Conservation (phyloP, 2,113 vertebrate genomes). For the Cisticola juncidis region DNA sequence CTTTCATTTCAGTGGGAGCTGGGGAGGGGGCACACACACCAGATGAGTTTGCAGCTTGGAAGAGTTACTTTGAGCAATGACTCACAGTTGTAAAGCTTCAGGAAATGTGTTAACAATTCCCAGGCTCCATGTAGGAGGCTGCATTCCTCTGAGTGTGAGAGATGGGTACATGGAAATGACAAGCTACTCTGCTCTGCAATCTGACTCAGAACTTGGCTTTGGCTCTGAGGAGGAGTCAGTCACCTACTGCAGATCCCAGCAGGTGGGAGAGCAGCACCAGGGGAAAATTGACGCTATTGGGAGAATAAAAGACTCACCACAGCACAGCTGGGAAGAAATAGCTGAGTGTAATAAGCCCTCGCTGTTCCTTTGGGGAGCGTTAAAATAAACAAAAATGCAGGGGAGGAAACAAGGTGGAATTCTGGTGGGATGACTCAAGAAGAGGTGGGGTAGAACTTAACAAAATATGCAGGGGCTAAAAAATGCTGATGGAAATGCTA, state of each 20-base stretch:
- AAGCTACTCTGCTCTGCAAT: neutral
- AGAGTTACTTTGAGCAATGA: constrained; percentile 43
- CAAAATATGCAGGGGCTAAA: neutral
- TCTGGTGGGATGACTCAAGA: neutral
- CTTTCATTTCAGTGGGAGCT: constrained; percentile 16
- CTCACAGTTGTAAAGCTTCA: constrained; percentile 39
- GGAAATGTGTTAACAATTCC: constrained; percentile 56
- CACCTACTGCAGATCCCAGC: constrained; percentile 42
- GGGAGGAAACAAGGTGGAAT: neutral
- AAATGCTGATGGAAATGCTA: neutral
- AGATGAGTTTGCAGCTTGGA: constrained; percentile 26
- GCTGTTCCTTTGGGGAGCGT: neutral
- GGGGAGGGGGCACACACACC: neutral
- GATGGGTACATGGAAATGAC: constrained; percentile 45
- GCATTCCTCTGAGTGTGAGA: constrained; percentile 27
- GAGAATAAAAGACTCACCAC: neutral
- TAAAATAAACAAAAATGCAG: constrained; percentile 14
- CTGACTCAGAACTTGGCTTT: constrained; percentile 55
- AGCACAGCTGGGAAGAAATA: constrained; percentile 1
- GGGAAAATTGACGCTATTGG: neutral
- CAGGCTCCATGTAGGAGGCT: constrained; percentile 53
- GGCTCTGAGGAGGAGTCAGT: neutral
- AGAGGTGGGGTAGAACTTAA: neutral
- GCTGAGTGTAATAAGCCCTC: neutral
- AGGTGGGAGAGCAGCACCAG: constrained; percentile 9